A percentile compares a stretch with the other conserved stretches of the same genome.
phyloP scores from a whole-genome alignment of 2,797 vertebrate species.

The Cirrhinus mrigala region DNA sequence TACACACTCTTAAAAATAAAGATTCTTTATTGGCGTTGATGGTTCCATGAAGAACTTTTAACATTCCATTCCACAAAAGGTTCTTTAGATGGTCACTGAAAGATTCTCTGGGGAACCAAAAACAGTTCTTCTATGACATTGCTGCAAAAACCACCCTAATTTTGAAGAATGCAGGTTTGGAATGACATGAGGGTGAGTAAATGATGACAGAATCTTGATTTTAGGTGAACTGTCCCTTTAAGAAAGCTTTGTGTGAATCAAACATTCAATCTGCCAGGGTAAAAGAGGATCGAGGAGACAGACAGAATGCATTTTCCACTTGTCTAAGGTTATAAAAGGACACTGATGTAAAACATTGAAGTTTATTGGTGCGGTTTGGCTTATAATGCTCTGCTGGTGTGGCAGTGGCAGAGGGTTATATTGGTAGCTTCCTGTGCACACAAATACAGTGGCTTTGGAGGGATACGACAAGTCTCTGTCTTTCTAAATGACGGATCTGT shows the following conservation, averaged over 20 bases:
- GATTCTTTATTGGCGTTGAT: no score
- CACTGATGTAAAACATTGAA: slow-evolving; percentile 35
- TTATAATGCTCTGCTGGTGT: slow-evolving; percentile 27
- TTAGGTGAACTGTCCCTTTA: not conserved
- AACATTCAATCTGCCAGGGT: slow-evolving; percentile 6
- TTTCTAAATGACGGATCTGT: slow-evolving; percentile 61
- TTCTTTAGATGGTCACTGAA: no score
- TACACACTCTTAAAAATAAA: no score
- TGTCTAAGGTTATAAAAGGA: slow-evolving; percentile 55
- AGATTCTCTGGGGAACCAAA: no score
- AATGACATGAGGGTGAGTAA: not conserved
- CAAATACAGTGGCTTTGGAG: slow-evolving; percentile 19
- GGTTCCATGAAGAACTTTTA: no score
- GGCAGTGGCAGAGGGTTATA: slow-evolving; percentile 54
- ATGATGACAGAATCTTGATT: not conserved
- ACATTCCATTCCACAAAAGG: no score
- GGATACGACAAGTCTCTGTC: slow-evolving; percentile 50
- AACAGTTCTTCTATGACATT: not conserved
- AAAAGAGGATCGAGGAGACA: slow-evolving; percentile 17
- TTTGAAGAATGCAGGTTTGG: not conserved
- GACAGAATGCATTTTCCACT: slow-evolving; percentile 20
- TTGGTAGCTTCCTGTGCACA: slow-evolving; percentile 33
- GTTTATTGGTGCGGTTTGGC: slow-evolving; percentile 57
- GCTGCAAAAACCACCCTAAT: not conserved
- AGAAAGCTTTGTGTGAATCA: slow-evolving; percentile 4